Conservation (phyloP, 2,888 invertebrate genomes). For the Germaria angustata region DNA sequence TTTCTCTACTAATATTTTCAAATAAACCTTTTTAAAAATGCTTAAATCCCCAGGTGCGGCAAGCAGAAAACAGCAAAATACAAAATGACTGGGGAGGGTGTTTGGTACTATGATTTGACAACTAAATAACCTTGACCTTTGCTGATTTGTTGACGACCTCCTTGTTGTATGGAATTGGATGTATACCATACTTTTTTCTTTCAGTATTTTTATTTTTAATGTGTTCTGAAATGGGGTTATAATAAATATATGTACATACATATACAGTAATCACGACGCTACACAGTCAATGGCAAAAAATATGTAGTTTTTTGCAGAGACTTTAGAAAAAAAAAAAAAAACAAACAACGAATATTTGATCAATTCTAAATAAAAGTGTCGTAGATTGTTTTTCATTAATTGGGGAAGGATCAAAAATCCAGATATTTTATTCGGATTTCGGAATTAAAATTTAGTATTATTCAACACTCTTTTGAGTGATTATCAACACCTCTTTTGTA, state of each 20-base stretch:
- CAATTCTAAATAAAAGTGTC: no score
- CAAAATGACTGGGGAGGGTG: not conserved
- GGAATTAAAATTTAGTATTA: no score
- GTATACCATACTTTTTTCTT: not conserved
- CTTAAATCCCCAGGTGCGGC: not conserved
- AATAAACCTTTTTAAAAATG: not conserved
- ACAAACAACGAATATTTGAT: no score
- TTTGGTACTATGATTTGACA: slow-evolving; percentile 31
- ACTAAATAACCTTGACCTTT: slow-evolving; percentile 62
- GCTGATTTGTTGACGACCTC: slow-evolving; percentile 64
- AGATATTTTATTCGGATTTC: no score
- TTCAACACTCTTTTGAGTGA: no score
- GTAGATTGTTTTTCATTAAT: no score
- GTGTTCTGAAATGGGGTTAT: slow-evolving; percentile 35
- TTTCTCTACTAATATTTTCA: not conserved
- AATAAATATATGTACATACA: slow-evolving; percentile 11
- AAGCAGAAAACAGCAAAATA: not conserved
- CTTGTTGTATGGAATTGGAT: slow-evolving; percentile 19
- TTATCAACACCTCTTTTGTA: no score
- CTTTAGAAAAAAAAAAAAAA: no score
- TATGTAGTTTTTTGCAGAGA: no score
- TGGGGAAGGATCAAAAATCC: no score
- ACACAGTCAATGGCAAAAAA: slow-evolving; percentile 26
- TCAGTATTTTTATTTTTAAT: not conserved
- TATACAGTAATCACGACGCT: slow-evolving; percentile 7